phyloP scores from a whole-genome alignment of 2,888 invertebrate genomes.

The Andrena chrysosceles region DNA sequence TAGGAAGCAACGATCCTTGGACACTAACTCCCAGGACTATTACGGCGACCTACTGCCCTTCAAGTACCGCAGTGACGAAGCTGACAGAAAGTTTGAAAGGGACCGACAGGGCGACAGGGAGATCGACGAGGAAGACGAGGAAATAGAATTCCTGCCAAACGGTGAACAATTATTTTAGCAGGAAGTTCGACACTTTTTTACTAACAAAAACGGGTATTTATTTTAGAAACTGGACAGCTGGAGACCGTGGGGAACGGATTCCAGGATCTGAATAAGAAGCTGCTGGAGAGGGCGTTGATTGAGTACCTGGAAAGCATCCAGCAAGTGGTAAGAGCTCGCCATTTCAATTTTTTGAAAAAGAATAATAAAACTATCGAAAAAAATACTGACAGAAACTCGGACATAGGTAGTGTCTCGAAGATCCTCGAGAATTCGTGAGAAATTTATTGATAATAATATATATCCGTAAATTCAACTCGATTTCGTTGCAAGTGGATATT shows the following conservation, averaged over 20 bases:
- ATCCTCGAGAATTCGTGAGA: too few species aligned
- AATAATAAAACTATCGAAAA: too few species aligned
- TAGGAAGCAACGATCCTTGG: slow-evolving; percentile 84
- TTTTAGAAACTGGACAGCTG: slow-evolving; percentile 82
- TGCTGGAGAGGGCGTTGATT: slow-evolving; percentile 75
- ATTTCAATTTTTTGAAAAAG: too few species aligned
- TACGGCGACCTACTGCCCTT: slow-evolving; percentile 77
- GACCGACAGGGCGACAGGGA: slow-evolving; percentile 69
- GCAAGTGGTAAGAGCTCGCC: slow-evolving; percentile 69
- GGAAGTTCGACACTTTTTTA: neutral
- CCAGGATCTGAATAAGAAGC: slow-evolving; percentile 80
- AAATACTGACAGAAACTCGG: too few species aligned
- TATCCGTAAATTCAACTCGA: neutral
- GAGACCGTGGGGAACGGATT: slow-evolving; percentile 84
- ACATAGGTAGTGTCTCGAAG: too few species aligned
- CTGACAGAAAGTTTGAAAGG: slow-evolving; percentile 72
- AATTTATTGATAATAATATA: too few species aligned
- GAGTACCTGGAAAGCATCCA: slow-evolving; percentile 75
- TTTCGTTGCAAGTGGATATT: neutral
- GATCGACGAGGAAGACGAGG: slow-evolving; percentile 69
- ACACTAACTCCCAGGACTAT: slow-evolving; percentile 75
- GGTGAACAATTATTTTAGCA: slow-evolving; percentile 59
- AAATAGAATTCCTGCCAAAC: slow-evolving; percentile 76
- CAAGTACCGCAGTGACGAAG: slow-evolving; percentile 74
- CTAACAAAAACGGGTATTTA: neutral